A percentile compares a stretch with the other conserved stretches of the same genome.
phyloP scores from a whole-genome alignment of 2,113 vertebrate genomes.

The Microtus oregoni region DNA sequence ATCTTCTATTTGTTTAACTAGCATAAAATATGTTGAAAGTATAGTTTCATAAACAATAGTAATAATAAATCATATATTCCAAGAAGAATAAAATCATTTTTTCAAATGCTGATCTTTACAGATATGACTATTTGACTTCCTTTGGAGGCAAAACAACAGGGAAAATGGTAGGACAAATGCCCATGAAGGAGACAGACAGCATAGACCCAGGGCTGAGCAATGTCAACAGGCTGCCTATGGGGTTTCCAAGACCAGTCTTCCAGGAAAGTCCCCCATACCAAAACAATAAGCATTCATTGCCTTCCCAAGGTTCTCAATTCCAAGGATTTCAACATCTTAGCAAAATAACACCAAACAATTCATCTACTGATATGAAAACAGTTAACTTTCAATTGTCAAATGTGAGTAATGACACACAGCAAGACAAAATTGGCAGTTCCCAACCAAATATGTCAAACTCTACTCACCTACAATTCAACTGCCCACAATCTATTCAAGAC shows the following conservation, averaged over 20 bases:
- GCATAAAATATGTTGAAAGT: neutral
- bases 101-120: constrained; percentile 52
- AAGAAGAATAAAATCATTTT: neutral
- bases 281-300: fast-evolving
- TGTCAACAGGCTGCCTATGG: too few species aligned
- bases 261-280: neutral
- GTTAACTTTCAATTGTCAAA: neutral
- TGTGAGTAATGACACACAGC: neutral
- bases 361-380: neutral
- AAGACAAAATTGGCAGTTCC: neutral
- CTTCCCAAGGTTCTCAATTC: neutral
- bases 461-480: constrained; percentile 85
- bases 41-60: neutral
- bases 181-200: fast-evolving
- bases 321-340: neutral
- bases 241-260: neutral
- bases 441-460: constrained; percentile 76
- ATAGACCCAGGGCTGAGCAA: neutral
- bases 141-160: neutral
- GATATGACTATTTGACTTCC: neutral
- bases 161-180: neutral
- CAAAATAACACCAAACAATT: neutral
- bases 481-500: constrained; percentile 86
- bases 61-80: neutral
- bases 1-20: neutral